Evolutionary conservation across 92 coral and sea anemone genomes (phyloP), one percentile per base, ranked within the genome.

Genomic region (Zoanthus gigantus): DNA sequence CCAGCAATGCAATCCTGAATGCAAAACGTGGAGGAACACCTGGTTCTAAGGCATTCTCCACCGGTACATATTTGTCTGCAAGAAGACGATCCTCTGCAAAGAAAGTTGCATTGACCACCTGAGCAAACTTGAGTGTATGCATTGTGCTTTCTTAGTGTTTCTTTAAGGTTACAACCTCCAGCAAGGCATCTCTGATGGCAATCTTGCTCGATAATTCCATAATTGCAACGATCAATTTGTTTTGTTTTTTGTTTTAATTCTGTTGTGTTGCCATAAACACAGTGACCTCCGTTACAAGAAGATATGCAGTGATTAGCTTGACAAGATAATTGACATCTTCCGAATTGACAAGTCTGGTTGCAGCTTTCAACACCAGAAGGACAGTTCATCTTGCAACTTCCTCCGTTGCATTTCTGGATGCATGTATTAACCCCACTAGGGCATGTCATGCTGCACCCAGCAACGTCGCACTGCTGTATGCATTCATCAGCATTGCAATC

Each of bases 91-190:
- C 74, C 74, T 65, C 81, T 92, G 72, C 94, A 92, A 30, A 76
- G 86, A 85, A 92, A 90, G 71, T 73, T 84, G 66, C 95, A 92
- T 17, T 89, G 87, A n/a, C 95, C 95, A 4, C 93, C 95, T 30
- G 85, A 71, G 56, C 95, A 92, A 5, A 88, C 74, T 85, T 92
- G 95, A 11, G 78, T 66, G 77, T 92, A 92, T 13, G 90, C 63
- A 12, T 92, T 89, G 75, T 92, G 87, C 60, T 92, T 90, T 78
- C 77, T 8, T 1, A 86, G 56, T 34, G 53, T 89, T 84, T 4
- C 67, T 78, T 50, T 13, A 16, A 91, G 68, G 71, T 18, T 29
- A 66, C 92, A 91, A 30, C 83, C 75, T 4, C 92, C 94, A 6
- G 86, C 84, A 2, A 79, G 60, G 57, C 94, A 91, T 31, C 71